A percentile compares a stretch with the other conserved stretches of the same genome.
These are phyloP conservation scores for Drosophila algonquin DNA, from an alignment of 2,888 invertebrate genomes.

Conservation along the genomic window DNA sequence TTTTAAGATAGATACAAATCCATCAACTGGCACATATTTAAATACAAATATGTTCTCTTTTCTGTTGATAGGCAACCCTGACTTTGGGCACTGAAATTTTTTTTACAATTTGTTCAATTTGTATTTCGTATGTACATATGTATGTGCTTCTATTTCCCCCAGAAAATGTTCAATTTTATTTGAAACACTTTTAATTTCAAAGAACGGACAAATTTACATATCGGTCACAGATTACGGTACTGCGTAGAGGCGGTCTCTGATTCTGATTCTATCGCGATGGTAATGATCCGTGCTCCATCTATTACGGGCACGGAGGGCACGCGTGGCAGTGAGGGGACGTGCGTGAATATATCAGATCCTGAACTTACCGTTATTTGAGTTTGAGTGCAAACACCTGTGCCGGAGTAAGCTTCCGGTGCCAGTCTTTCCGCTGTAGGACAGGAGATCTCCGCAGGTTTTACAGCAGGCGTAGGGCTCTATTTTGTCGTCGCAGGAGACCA, in stretches of 20 bases:
- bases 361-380: constrained; percentile 73
- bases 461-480: constrained; percentile 69
- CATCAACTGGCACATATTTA: background rate
- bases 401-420: constrained; percentile 67
- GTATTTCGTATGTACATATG: background rate
- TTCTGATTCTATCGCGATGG: constrained; percentile 33
- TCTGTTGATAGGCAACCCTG: background rate
- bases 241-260: background rate
- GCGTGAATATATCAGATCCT: constrained; percentile 56
- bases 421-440: constrained; percentile 68
- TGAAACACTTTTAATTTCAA: background rate
- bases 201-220: background rate
- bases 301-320: constrained; percentile 46
- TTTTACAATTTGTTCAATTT: background rate
- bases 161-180: background rate
- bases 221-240: constrained; percentile 1
- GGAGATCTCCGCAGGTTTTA: constrained; percentile 66
- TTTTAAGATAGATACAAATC: background rate
- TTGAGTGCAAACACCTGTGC: constrained; percentile 65
- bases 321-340: constrained; percentile 70
- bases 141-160: constrained; percentile 1
- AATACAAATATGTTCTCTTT: background rate
- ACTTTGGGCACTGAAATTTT: background rate
- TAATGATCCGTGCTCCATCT: constrained; percentile 32
- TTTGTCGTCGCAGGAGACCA: constrained; percentile 66